Base-by-base conservation (phyloP, 2,113 vertebrate genomes). In the Taurulus bubalis region DNA sequence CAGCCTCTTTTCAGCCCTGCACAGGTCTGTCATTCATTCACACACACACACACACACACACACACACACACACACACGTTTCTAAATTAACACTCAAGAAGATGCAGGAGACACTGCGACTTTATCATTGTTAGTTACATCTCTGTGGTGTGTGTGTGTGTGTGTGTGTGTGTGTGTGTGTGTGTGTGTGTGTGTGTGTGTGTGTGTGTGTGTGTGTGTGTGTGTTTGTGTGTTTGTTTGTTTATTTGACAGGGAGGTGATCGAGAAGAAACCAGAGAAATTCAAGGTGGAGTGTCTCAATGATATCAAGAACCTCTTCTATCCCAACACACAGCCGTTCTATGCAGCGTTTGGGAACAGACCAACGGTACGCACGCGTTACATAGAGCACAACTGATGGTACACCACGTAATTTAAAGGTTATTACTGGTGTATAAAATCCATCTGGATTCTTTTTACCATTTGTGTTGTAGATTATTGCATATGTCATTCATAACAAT, bases 251-350 rank as follows among this genome's bases (percentile, higher is more conserved):
- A 99, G 98, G 85, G 98, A 99, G 87, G 97, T 99, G 82, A 99
- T 99, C 59, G 98, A 99, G 91, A 99, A 98, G 95, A 99, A 99
- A 83, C 98, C 98, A 3, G 98, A 99, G 90, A 99, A 96, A 94
- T 99, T 99, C 89, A 99, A 99, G 95, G 96, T 99, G 81, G 97
- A 99, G 53, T 99, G 98, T 92, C 92, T 99, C 86, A 98, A 94
- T 0, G 98, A 99, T 87, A 99, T 99, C 79, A 98, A 96, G 91
- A 97, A 98, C 76, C 93, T 99, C 71, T 99, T 99, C 92, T 94
- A 95, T 81, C 98, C 98, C 9, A 98, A 98, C 87, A 96, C 90
- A 6, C 94, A 99, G 45, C 98, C 98, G 2, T 99, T 99, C 87
- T 99, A 99, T 16, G 98, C 97, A 87, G 98, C 98, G 1, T 99